phyloP scores from a whole-genome alignment of 2,888 invertebrate species.

The Mythimna ferrago region DNA sequence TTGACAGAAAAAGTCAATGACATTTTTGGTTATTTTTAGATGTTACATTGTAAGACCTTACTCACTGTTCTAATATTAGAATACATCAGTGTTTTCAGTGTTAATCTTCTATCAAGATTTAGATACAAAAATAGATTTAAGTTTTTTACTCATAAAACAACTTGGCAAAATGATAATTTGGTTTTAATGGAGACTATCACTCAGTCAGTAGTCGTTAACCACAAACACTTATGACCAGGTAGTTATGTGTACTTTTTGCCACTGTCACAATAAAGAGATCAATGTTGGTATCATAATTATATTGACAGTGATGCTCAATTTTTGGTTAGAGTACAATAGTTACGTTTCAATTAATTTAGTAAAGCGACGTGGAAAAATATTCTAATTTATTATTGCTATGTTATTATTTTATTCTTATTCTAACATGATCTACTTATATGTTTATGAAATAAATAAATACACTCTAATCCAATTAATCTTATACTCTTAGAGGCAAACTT shows the following conservation, averaged over 20 bases:
- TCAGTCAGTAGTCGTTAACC: conserved; percentile 16
- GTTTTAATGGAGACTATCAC: neutral
- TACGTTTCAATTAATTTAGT: neutral
- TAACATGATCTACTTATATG: too few relatives aligned
- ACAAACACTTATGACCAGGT: conserved; percentile 7
- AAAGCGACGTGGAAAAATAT: neutral
- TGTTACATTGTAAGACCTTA: neutral
- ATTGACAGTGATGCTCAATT: conserved; percentile 7
- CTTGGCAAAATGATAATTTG: neutral
- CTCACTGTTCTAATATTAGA: neutral
- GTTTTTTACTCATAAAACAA: neutral
- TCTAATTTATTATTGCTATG: neutral
- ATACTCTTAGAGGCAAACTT: too few relatives aligned
- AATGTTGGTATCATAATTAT: conserved; percentile 18
- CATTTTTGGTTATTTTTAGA: neutral
- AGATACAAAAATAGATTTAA: neutral
- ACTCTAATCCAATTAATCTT: too few relatives aligned
- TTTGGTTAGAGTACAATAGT: neutral
- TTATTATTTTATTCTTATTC: too few relatives aligned
- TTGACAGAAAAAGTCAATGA: conserved; percentile 1
- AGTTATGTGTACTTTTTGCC: conserved; percentile 26
- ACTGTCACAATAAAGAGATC: conserved; percentile 32
- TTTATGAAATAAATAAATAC: too few relatives aligned
- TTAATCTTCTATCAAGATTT: neutral
- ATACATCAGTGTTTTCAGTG: neutral